Evolutionary conservation across 2,797 vertebrate species (phyloP).

Genomic region (Dendrocincla fuliginosa): DNA sequence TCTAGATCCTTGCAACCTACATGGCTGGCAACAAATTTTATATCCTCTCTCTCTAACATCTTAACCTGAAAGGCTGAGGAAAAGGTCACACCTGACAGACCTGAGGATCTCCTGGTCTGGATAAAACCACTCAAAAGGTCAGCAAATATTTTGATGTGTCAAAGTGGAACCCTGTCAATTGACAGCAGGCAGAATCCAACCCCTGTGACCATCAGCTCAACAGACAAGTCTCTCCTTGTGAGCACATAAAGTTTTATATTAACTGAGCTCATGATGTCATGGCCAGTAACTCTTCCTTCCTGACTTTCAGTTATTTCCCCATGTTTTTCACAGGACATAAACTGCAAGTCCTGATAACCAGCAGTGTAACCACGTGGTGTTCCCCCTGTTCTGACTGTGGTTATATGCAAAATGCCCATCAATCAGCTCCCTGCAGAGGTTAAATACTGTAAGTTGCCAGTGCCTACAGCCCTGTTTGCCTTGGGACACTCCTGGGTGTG

Average conservation of each 20-base stretch:
- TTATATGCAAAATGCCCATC: neutral
- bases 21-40: neutral
- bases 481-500: neutral
- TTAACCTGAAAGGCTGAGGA: neutral
- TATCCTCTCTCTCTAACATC: neutral
- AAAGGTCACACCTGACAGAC: neutral
- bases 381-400: neutral
- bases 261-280: neutral
- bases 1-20: neutral
- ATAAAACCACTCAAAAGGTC: neutral
- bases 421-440: neutral
- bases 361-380: neutral
- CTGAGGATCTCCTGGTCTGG: neutral
- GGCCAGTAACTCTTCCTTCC: constrained; percentile 31
- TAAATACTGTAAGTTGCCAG: neutral
- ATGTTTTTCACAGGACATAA: neutral
- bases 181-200: neutral
- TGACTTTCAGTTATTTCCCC: neutral
- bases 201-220: neutral
- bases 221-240: neutral
- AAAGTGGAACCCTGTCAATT: neutral
- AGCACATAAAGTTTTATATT: neutral
- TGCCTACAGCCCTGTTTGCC: neutral
- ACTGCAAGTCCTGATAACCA: neutral
- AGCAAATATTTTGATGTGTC: neutral